phyloP scores from a whole-genome alignment of 2,888 invertebrate species.

The Parnassius orleans region DNA sequence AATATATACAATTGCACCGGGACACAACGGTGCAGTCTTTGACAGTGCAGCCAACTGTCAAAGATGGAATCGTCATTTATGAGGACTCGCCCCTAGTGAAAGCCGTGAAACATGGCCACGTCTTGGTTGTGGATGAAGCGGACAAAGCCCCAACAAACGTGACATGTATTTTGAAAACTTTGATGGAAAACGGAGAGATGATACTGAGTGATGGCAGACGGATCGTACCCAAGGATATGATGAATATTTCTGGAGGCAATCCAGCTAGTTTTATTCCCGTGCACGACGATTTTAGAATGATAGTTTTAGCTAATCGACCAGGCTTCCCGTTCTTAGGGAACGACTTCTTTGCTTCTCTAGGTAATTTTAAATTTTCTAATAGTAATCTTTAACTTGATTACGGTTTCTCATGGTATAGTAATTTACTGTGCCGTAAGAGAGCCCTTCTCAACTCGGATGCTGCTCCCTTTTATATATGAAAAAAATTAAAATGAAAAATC shows the following conservation, averaged over 20 bases:
- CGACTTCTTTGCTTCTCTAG: conserved; percentile 94
- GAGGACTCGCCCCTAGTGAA: conserved; percentile 97
- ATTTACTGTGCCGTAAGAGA: too few species aligned
- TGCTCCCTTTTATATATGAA: too few species aligned
- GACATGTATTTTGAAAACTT: conserved; percentile 95
- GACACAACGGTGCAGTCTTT: conserved; percentile 98
- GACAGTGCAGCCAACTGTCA: conserved; percentile 94
- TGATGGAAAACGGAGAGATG: conserved; percentile 98
- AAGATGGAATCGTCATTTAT: conserved; percentile 92
- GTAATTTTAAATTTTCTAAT: conserved; percentile 53
- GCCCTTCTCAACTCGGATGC: too few species aligned
- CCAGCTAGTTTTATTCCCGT: conserved; percentile 84
- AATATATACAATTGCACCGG: conserved; percentile 96
- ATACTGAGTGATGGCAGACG: conserved; percentile 95
- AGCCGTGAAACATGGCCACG: conserved; percentile 93
- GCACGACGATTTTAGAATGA: conserved; percentile 96
- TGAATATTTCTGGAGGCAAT: conserved; percentile 63
- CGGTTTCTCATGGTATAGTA: too few species aligned
- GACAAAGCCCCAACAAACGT: conserved; percentile 99
- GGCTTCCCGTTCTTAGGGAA: conserved; percentile 99
- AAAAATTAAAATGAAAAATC: too few species aligned
- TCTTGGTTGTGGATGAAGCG: conserved; percentile 97
- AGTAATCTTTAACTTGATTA: too few species aligned
- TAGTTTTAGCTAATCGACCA: conserved; percentile 96
- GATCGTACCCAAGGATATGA: conserved; percentile 84